Base-by-base conservation (phyloP, 64 coral and sea anemone species). In the Orbicella faveolata region DNA sequence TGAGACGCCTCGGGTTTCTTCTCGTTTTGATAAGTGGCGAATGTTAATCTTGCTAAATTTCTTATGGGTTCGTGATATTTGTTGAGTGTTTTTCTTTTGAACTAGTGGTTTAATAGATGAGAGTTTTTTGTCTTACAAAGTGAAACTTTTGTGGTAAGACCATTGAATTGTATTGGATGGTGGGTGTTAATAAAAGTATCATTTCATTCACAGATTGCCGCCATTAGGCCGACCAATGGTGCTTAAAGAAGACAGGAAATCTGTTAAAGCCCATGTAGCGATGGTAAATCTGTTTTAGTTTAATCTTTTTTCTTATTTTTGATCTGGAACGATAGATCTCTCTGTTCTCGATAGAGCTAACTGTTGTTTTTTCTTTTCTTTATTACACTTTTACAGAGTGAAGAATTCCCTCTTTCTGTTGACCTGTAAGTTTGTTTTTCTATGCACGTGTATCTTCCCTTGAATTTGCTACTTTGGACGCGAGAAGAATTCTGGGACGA, bases 181-280 rank as follows among this genome's bases (percentile, higher is more conserved):
- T 41, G 39, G 4, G 39, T 41, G 3, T 69, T 9, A 23, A n/a
- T 69, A 9, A 11, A 25, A 26, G 3, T 70, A 21, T 68, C 23
- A 16, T 19, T 79, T 65, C 73, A 23, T 81, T 88, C 2, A 69
- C 87, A 98, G 96, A 15, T 65, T 95, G 36, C 96, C 96, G n/a
- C 93, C 84, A 63, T 74, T 98, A 20, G 96, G 96, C 57, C 81
- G 96, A 12, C 87, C 87, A 1, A 80, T 90, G 57, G 70, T 75
- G 8, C 75, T 98, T 14, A 98, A 98, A 59, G 96, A 98, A 87
- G 96, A 98, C 74, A 98, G 52, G 55, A 98, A 98, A 88, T 44
- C 91, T 52, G 88, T 98, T 23, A 98, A 98, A 74, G 93, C 83
- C 9, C 85, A 92, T 73, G 90, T 92, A 30, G 96, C 96, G 33